Evolutionary conservation across 1,140 invertebrate genomes (phyloP).

Genomic region (Protaetia brevitarsis): DNA sequence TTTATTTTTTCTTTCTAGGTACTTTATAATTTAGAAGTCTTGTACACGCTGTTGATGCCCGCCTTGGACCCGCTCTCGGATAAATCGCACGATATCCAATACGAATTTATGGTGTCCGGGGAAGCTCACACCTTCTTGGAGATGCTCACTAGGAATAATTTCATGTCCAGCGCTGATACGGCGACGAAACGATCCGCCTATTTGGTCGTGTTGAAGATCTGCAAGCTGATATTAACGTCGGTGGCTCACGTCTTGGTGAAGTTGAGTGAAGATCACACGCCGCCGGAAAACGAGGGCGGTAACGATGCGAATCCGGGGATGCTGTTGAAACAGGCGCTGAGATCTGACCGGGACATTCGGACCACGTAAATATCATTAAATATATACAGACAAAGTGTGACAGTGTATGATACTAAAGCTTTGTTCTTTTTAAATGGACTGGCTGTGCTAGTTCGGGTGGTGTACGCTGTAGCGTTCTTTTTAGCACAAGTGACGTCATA

Average conservation of each 20-base stretch:
- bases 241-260: slow-evolving; percentile 73
- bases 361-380: slow-evolving; percentile 47
- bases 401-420: too few relatives aligned
- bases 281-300: slow-evolving; percentile 45
- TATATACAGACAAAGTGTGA: too few relatives aligned
- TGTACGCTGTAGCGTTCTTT: too few relatives aligned
- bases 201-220: slow-evolving; percentile 82
- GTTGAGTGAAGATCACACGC: slow-evolving; percentile 56
- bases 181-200: slow-evolving; percentile 81
- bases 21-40: slow-evolving; percentile 63
- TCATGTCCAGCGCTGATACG: slow-evolving; percentile 77
- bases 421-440: too few relatives aligned
- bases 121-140: slow-evolving; percentile 78
- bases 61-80: slow-evolving; percentile 79
- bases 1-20: slow-evolving; percentile 43
- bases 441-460: too few relatives aligned
- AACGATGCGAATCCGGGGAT: slow-evolving; percentile 53
- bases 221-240: slow-evolving; percentile 84
- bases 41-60: slow-evolving; percentile 91
- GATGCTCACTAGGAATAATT: slow-evolving; percentile 85
- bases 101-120: slow-evolving; percentile 83
- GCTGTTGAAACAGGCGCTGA: slow-evolving; percentile 68
- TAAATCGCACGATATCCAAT: slow-evolving; percentile 82
- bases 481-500: too few relatives aligned
- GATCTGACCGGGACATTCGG: slow-evolving; percentile 64